Percentiles rank a stretch among this genome's conserved stretches.
phyloP scores from a whole-genome alignment of 2,113 vertebrate genomes.

The Chloebia gouldiae region DNA sequence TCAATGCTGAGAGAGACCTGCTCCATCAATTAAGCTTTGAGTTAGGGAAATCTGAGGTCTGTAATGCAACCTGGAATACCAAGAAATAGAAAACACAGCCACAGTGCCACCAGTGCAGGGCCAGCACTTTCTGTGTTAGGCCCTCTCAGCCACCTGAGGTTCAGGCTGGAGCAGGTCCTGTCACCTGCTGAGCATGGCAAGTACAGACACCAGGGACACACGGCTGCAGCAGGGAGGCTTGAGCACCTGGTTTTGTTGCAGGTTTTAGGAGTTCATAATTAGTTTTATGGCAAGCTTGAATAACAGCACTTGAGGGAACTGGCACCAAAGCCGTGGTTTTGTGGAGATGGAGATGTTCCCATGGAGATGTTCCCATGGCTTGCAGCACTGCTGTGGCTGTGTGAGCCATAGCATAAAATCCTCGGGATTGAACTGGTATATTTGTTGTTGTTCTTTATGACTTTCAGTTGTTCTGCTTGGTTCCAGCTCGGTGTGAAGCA shows the following conservation, averaged over 20 bases:
- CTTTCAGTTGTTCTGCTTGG: background rate
- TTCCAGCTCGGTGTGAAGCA: background rate
- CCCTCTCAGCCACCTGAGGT: background rate
- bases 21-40: background rate
- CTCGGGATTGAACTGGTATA: background rate
- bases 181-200: background rate
- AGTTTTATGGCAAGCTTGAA: background rate
- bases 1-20: background rate
- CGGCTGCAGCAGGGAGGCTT: accelerated
- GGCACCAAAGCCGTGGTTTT: accelerated
- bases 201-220: background rate
- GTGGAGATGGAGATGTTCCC: background rate
- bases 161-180: background rate
- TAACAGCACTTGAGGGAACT: background rate
- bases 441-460: background rate
- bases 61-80: background rate
- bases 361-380: background rate
- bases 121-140: accelerated
- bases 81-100: background rate
- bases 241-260: background rate
- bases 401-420: background rate
- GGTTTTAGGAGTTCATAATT: background rate
- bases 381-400: background rate
- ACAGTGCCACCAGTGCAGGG: background rate
- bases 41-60: background rate